phyloP scores from a whole-genome alignment of 2,888 invertebrate genomes.

The Drepanosiphum platanoidis region DNA sequence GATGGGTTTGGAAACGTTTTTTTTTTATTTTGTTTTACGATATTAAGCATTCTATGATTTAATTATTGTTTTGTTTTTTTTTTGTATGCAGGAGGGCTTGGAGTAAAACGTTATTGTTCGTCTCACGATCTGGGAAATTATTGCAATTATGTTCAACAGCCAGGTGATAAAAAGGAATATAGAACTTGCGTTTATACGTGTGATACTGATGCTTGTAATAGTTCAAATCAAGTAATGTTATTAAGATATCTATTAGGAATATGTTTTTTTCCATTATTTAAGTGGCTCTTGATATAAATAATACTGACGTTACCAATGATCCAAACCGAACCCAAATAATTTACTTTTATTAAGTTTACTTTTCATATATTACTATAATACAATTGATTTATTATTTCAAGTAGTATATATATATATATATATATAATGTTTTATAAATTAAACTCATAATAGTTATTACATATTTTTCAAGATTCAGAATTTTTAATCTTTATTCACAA shows the following conservation, averaged over 20 bases:
- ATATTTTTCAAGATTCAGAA: background rate
- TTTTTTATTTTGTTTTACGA: background rate
- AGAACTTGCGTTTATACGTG: constrained; percentile 91
- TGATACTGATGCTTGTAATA: constrained; percentile 83
- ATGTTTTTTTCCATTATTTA: constrained; percentile 21
- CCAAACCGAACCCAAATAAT: background rate
- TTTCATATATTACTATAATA: background rate
- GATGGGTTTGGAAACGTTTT: constrained; percentile 17
- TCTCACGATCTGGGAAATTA: constrained; percentile 87
- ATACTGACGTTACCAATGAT: constrained; percentile 15
- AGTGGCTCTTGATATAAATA: constrained; percentile 1
- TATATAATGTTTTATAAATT: background rate
- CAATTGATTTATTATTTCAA: background rate
- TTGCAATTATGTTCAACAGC: constrained; percentile 86
- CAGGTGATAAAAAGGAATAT: constrained; percentile 85
- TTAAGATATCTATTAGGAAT: constrained; percentile 60
- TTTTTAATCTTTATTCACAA: no score
- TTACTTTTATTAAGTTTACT: background rate
- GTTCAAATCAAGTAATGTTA: constrained; percentile 67
- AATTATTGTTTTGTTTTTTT: constrained; percentile 31
- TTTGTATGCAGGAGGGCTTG: constrained; percentile 79
- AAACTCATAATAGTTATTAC: background rate
- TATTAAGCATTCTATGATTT: background rate
- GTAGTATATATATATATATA: background rate
- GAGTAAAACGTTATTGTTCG: constrained; percentile 88